Conservation (phyloP, 2,888 invertebrate genomes). For the Brachyopa scutellaris region DNA sequence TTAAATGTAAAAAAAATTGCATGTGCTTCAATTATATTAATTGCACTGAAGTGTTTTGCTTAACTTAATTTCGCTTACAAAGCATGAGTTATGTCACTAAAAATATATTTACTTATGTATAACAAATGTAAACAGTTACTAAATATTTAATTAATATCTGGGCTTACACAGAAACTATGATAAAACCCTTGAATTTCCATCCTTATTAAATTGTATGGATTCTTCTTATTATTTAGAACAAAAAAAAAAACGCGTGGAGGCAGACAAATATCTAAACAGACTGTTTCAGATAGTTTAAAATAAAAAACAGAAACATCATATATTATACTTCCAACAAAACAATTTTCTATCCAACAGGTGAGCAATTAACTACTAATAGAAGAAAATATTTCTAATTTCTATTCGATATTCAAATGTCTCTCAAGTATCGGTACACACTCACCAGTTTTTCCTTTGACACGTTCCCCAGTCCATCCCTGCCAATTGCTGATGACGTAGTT, state of each 20-base stretch:
- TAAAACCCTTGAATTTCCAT: constrained; percentile 20
- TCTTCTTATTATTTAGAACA: not conserved
- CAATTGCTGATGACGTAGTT: constrained; percentile 86
- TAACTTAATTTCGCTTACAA: no score
- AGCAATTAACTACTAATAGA: constrained; percentile 48
- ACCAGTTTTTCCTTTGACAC: constrained; percentile 79
- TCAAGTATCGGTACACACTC: constrained; percentile 73
- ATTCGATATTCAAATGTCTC: constrained; percentile 17
- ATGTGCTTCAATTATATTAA: no score
- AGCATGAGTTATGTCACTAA: no score
- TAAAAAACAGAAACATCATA: constrained; percentile 6
- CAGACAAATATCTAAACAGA: constrained; percentile 9
- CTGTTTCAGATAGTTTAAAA: constrained; percentile 5
- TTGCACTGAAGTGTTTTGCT: no score
- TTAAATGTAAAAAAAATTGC: no score
- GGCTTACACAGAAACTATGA: constrained; percentile 38
- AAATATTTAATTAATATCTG: no score
- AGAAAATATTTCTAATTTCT: constrained; percentile 38
- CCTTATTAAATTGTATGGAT: not conserved
- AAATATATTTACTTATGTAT: no score
- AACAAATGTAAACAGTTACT: no score
- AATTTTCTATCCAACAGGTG: constrained; percentile 43
- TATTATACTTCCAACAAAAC: constrained; percentile 8
- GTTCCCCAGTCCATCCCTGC: constrained; percentile 84
- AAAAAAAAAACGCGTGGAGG: not conserved